Evolutionary conservation across 2,113 vertebrate genomes (phyloP).

Genomic region (Oncorhynchus masou): DNA sequence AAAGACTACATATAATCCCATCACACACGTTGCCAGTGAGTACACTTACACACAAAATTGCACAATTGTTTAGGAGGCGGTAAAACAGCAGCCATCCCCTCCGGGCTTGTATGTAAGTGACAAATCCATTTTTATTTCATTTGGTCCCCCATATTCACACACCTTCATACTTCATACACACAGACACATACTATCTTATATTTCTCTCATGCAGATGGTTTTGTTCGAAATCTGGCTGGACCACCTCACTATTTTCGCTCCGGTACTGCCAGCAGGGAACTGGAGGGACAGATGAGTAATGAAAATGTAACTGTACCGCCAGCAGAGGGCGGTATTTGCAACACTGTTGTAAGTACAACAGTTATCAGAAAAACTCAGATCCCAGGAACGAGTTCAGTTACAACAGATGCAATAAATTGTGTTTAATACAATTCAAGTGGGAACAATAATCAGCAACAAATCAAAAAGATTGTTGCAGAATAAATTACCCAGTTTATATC

Average conservation of each 20-base stretch:
- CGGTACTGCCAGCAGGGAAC: conserved; percentile 34
- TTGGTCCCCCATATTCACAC: conserved; percentile 1
- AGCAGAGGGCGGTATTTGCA: conserved; percentile 51
- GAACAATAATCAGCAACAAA: too few relatives aligned
- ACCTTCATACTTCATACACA: background rate
- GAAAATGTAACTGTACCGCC: conserved; percentile 44
- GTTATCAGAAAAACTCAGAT: too few relatives aligned
- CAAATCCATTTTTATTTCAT: too few relatives aligned
- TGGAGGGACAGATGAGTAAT: conserved; percentile 18
- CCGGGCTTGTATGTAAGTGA: too few relatives aligned
- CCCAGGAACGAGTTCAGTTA: too few relatives aligned
- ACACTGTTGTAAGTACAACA: conserved; percentile 44
- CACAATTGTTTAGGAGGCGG: too few relatives aligned
- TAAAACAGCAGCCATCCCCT: too few relatives aligned
- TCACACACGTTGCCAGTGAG: conserved; percentile 69
- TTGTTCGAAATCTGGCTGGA: conserved; percentile 33
- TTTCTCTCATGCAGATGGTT: conserved; percentile 49
- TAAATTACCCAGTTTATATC: too few relatives aligned
- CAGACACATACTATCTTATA: conserved; percentile 9
- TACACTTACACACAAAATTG: background rate
- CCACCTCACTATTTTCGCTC: conserved; percentile 32
- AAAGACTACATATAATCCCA: conserved; percentile 75
- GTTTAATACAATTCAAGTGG: too few relatives aligned
- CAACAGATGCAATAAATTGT: too few relatives aligned
- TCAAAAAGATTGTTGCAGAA: too few relatives aligned